These are phyloP conservation scores for Trichosurus vulpecula DNA, from an alignment of 2,797 vertebrate species.

Conservation along the genomic window DNA sequence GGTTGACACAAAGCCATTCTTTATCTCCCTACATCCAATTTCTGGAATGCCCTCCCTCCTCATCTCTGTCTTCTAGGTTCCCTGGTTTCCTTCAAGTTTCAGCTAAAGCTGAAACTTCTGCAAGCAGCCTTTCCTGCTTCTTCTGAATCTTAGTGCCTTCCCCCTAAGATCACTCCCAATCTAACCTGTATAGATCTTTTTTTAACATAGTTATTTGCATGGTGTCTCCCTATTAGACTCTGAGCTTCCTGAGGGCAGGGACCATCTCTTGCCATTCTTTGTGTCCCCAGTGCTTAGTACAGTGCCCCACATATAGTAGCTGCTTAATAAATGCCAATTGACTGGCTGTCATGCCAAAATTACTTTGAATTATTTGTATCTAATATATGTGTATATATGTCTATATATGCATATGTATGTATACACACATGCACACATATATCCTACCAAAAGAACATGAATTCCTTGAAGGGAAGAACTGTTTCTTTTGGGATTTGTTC, in stretches of 20 bases:
- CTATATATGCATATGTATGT: background rate
- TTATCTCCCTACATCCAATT: too few species aligned
- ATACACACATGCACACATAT: background rate
- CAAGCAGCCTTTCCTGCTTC: background rate
- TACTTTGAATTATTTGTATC: background rate
- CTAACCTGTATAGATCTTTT: background rate
- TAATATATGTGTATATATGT: background rate
- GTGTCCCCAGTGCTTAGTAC: background rate
- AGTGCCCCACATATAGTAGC: background rate
- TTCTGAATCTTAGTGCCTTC: background rate
- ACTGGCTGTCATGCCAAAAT: background rate
- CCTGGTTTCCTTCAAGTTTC: too few species aligned
- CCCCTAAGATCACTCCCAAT: background rate
- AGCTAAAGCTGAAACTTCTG: background rate
- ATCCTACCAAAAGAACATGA: background rate
- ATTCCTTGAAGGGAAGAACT: background rate
- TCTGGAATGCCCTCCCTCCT: too few species aligned
- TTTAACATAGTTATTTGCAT: background rate
- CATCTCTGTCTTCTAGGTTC: too few species aligned
- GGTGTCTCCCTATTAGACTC: background rate
- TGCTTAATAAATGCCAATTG: background rate
- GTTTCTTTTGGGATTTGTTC: background rate
- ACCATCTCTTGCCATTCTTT: background rate
- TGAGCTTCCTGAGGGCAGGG: background rate
- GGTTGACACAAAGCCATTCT: background rate